phyloP scores from a whole-genome alignment of 2,797 vertebrate genomes.

The Aulostomus chinensis region DNA sequence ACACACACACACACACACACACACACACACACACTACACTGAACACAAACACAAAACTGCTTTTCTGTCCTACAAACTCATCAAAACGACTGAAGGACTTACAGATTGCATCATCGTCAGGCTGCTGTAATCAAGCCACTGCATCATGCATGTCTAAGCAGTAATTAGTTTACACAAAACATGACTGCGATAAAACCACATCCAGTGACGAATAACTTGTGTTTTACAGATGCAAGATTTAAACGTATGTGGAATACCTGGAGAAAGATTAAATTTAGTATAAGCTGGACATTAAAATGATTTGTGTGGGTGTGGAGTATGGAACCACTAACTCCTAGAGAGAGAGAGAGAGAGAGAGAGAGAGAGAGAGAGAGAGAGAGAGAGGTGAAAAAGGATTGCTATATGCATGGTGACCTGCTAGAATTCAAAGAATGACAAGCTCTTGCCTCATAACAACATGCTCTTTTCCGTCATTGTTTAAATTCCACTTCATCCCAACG shows the following conservation, averaged over 20 bases:
- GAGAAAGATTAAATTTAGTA: background rate
- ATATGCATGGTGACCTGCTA: no score
- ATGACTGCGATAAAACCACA: constrained; percentile 49
- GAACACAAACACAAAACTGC: no score
- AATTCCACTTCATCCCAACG: constrained; percentile 43
- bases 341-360: no score
- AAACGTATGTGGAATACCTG: background rate
- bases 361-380: no score
- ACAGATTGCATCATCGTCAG: constrained; percentile 53
- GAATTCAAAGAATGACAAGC: constrained; percentile 44
- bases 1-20: constrained; percentile 16
- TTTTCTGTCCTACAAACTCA: constrained; percentile 39
- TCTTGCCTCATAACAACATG: background rate
- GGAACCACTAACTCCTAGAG: no score
- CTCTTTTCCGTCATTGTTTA: constrained; percentile 7
- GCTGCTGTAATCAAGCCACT: constrained; percentile 57
- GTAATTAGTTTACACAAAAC: constrained; percentile 68
- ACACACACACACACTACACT: constrained; percentile 7
- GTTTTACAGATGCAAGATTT: background rate
- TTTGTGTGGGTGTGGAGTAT: no score
- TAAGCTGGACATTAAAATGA: background rate
- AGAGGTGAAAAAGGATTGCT: no score
- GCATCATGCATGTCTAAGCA: constrained; percentile 63
- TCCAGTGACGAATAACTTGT: constrained; percentile 4
- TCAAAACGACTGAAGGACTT: no score